Conservation (phyloP, 2,797 vertebrate genomes). For the Lagorchestes hirsutus region DNA sequence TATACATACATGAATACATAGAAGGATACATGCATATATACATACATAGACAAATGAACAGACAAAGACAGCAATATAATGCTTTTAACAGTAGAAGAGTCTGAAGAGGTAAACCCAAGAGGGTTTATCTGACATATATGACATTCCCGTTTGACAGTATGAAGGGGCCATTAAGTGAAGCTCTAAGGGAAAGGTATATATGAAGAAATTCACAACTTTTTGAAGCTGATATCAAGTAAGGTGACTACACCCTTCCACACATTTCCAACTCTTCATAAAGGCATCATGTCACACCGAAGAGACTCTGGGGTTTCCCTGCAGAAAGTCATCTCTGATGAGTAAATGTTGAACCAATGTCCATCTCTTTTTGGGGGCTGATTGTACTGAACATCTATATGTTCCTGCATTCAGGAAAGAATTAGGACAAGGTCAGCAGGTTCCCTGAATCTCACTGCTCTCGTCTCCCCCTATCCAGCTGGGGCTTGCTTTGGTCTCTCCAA, state of each 20-base stretch:
- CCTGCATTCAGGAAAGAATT: background rate
- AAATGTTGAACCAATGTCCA: background rate
- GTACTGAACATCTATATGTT: background rate
- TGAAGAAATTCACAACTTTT: background rate
- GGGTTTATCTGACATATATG: background rate
- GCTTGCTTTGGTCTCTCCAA: background rate
- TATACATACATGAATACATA: background rate
- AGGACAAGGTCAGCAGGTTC: background rate
- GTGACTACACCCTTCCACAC: background rate
- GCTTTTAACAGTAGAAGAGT: background rate
- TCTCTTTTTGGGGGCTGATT: background rate
- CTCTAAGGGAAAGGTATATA: background rate
- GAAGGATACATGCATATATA: background rate
- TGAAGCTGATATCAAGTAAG: background rate
- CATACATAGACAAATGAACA: background rate
- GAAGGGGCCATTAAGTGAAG: background rate
- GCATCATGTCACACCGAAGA: background rate
- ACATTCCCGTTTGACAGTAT: background rate
- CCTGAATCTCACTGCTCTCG: background rate
- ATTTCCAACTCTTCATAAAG: background rate
- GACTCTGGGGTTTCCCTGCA: background rate
- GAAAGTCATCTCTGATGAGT: background rate
- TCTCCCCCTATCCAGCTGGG: background rate
- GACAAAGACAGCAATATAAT: background rate
- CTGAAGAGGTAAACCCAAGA: background rate